Conservation (phyloP, 2,888 invertebrate genomes). For the Oscheius sp. region DNA sequence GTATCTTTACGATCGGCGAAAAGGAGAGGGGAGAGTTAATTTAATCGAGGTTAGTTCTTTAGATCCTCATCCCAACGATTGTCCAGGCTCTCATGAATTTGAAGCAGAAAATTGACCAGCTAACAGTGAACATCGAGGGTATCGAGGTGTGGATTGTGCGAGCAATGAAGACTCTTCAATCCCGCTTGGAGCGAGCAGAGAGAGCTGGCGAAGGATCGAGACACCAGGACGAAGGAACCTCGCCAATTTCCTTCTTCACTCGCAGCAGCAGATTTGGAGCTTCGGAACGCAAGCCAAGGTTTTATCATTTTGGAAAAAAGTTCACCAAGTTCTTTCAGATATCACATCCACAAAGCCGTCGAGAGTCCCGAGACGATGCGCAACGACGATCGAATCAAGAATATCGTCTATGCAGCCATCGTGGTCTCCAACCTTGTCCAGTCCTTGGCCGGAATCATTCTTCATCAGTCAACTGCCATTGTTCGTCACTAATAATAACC, state of each 20-base stretch:
- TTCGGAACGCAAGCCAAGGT: constrained; percentile 1
- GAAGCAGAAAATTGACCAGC: constrained; percentile 79
- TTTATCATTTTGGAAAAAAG: neutral
- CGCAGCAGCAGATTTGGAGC: constrained; percentile 15
- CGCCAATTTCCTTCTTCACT: constrained; percentile 26
- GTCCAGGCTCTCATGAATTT: constrained; percentile 14
- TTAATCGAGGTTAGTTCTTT: constrained; percentile 26
- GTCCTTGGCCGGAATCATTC: constrained; percentile 91
- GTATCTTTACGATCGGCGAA: constrained; percentile 81
- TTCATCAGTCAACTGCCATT: constrained; percentile 83
- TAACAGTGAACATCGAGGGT: constrained; percentile 75
- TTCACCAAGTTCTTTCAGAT: constrained; percentile 34
- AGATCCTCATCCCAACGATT: neutral
- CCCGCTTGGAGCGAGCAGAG: constrained; percentile 38
- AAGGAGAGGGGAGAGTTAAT: constrained; percentile 26
- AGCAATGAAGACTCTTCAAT: constrained; percentile 46
- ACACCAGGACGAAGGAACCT: constrained; percentile 6
- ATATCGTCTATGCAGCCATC: constrained; percentile 80
- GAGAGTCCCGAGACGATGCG: constrained; percentile 44
- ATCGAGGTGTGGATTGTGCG: constrained; percentile 74
- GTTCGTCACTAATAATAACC: constrained; percentile 14
- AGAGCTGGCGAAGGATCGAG: constrained; percentile 24
- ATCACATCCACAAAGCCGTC: constrained; percentile 47
- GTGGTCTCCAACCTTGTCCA: constrained; percentile 94
- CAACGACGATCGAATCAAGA: constrained; percentile 67